phyloP scores from a whole-genome alignment of 1,140 invertebrate genomes.

The Diachasma alloeum region DNA sequence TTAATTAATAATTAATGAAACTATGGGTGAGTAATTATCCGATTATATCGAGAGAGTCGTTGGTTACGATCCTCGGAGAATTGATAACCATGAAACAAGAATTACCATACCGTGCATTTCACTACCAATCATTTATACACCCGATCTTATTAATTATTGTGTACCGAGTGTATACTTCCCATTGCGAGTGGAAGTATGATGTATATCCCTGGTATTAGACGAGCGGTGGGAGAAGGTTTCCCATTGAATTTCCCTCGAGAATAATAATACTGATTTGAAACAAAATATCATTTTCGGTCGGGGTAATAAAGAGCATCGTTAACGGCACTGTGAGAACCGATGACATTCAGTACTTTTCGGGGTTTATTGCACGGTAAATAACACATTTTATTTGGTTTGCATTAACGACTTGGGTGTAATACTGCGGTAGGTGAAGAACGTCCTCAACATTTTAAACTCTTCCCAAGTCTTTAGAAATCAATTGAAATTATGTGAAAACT shows the following conservation, averaged over 20 bases:
- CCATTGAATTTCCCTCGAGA: background rate
- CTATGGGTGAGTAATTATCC: background rate
- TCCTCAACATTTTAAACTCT: background rate
- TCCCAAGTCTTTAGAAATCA: background rate
- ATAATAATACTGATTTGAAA: constrained; percentile 34
- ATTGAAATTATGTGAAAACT: background rate
- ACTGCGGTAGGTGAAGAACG: constrained; percentile 52
- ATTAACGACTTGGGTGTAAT: background rate
- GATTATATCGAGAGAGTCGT: background rate
- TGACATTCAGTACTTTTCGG: constrained; percentile 34
- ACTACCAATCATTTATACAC: background rate
- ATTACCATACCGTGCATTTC: constrained; percentile 5
- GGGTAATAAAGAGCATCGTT: constrained; percentile 62
- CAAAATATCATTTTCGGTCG: constrained; percentile 55
- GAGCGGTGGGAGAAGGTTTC: background rate
- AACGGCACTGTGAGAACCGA: constrained; percentile 48
- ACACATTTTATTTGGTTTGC: constrained; percentile 55
- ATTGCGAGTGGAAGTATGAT: background rate
- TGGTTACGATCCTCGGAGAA: background rate
- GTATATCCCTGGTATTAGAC: background rate
- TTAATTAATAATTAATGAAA: constrained; percentile 21
- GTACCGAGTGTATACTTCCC: background rate
- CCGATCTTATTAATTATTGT: constrained; percentile 3
- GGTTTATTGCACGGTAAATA: constrained; percentile 63
- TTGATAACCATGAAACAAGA: constrained; percentile 4